Evolutionary conservation across 1,140 invertebrate species (phyloP).

Genomic region (Zaprionus africanus): DNA sequence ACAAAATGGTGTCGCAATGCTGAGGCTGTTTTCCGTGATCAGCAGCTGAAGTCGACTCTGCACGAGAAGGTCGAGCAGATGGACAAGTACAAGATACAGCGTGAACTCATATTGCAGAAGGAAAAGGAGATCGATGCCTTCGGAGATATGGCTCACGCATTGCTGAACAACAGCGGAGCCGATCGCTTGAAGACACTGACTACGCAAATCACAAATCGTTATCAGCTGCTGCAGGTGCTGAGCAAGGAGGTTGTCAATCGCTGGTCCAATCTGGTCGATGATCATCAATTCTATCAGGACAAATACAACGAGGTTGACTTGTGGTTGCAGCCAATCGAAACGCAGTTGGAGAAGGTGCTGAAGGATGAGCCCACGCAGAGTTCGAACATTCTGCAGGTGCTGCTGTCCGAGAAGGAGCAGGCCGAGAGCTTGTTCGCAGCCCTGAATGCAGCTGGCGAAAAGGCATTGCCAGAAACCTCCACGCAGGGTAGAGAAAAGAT

Average conservation of each 20-base stretch:
- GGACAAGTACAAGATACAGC: constrained; percentile 89
- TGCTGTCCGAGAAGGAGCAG: constrained; percentile 93
- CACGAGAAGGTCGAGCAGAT: constrained; percentile 92
- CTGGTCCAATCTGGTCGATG: constrained; percentile 93
- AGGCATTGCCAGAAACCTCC: constrained; percentile 95
- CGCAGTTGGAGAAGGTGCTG: constrained; percentile 88
- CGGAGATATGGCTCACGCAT: constrained; percentile 94
- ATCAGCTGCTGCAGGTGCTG: constrained; percentile 92
- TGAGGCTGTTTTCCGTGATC: constrained; percentile 93
- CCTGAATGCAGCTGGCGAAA: constrained; percentile 91
- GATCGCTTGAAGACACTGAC: constrained; percentile 94
- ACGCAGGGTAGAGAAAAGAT: constrained; percentile 95
- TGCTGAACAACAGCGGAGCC: constrained; percentile 93
- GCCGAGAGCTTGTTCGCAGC: constrained; percentile 90
- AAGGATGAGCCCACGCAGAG: constrained; percentile 86
- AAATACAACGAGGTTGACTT: constrained; percentile 90
- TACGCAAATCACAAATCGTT: constrained; percentile 94
- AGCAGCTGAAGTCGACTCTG: constrained; percentile 92
- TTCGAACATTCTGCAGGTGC: constrained; percentile 88
- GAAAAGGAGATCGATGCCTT: constrained; percentile 94
- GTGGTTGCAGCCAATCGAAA: constrained; percentile 92
- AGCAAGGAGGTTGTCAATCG: constrained; percentile 95
- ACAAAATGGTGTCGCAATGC: constrained; percentile 93
- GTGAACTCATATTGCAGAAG: constrained; percentile 90
- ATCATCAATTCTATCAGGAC: constrained; percentile 92